Evolutionary conservation across 1,140 invertebrate species (phyloP), one percentile per base, ranked within the genome.

Genomic region (Atta cephalotes): DNA sequence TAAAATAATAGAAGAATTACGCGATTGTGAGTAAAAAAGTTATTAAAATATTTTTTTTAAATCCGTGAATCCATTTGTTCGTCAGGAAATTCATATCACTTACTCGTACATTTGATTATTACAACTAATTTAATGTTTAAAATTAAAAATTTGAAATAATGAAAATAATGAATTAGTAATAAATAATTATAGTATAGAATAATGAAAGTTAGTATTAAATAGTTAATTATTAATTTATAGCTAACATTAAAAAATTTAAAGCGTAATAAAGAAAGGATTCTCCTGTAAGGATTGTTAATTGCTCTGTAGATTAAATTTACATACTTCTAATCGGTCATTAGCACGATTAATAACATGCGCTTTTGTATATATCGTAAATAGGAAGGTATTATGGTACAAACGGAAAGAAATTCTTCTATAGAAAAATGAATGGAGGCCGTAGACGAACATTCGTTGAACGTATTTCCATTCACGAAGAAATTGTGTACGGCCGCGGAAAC

Each of bases 381-480:
- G 14, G 18, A 68, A 51, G 65, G 45, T 51, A 60, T 56, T 35
- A 49, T 21, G 3, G 25, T 28, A 49, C 21, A 70, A 56, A n/a
- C n/a, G 18, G 3, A 25, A 10, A 18, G 28, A 70, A 58, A 60
- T 12, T 21, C 65, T 81, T 80, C 81, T 63, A 68, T 58, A 60
- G 65, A 84, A 84, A 84, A 84, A 86, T 81, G 85, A 79, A 81
- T 66, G 62, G 85, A 62, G 63, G 31, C 7, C 31, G 74, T 68
- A 56, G 65, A 39, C 62, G 63, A 80, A 31, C 49, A 65, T 28
- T 39, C 62, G 35, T 72, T 85, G 60, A 39, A 74, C 88, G 63
- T 35, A 78, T 84, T 77, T 92, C 90, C 91, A 91, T 92, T 92
- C 91, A 92, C 88, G 86, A 91, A 90, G 91, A 92, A 92, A 92